phyloP scores from a whole-genome alignment of 2,797 vertebrate species.

The Phataginus tetradactyla region DNA sequence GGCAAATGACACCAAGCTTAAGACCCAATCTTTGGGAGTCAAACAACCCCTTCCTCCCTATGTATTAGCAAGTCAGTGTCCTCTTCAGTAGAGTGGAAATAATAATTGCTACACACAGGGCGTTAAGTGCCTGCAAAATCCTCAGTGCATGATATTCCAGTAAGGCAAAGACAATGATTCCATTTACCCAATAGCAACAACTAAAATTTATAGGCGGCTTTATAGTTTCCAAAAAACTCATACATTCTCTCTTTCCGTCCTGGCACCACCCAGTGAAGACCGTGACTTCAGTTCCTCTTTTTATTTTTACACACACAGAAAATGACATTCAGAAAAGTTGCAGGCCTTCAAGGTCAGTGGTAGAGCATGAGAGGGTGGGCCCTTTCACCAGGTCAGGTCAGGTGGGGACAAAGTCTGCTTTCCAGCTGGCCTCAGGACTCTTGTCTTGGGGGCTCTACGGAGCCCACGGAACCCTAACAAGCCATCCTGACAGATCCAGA shows the following conservation, averaged over 20 bases:
- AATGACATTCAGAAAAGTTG: not conserved
- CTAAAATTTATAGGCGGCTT: not conserved
- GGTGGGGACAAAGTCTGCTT: too few relatives aligned
- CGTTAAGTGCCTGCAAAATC: not conserved
- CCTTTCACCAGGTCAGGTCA: not conserved
- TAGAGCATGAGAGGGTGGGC: not conserved
- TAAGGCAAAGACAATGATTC: accelerated
- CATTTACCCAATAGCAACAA: not conserved
- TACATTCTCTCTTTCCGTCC: not conserved
- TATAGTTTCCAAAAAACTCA: not conserved
- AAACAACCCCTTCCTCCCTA: not conserved
- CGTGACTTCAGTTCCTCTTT: not conserved
- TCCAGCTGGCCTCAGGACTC: not conserved
- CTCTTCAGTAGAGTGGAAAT: not conserved
- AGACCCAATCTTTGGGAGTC: not conserved
- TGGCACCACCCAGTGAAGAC: not conserved
- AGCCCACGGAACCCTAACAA: not conserved
- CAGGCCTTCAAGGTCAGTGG: not conserved
- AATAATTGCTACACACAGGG: not conserved
- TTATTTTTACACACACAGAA: not conserved
- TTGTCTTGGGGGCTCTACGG: too few relatives aligned
- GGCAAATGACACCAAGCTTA: not conserved
- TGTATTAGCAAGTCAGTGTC: accelerated
- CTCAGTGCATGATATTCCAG: not conserved
- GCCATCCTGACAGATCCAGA: not conserved